Conservation (phyloP, 2,797 vertebrate genomes). For the Carduelis carduelis region DNA sequence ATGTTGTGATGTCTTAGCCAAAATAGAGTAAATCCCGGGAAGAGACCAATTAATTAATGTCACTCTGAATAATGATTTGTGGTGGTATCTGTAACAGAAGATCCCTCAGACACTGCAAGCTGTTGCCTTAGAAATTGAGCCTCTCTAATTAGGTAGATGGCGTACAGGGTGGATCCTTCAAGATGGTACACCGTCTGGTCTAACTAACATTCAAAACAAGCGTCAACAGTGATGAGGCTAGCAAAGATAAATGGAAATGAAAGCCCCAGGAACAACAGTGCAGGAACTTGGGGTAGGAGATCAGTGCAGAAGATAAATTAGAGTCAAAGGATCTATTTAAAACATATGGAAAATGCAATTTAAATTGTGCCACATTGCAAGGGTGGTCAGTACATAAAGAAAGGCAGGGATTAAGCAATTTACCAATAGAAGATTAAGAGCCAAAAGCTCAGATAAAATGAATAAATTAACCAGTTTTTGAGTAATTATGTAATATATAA, state of each 20-base stretch:
- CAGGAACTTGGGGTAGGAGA: background rate
- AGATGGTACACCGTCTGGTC: conserved; percentile 59
- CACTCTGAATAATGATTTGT: conserved; percentile 64
- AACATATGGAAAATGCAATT: background rate
- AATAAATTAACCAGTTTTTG: background rate
- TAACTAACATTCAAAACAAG: conserved; percentile 38
- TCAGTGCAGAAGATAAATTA: conserved; percentile 38
- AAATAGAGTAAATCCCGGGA: conserved; percentile 45
- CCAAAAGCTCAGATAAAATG: background rate
- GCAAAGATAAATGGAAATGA: conserved; percentile 52
- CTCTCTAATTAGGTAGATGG: conserved; percentile 63
- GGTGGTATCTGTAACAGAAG: conserved; percentile 49
- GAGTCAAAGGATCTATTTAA: background rate
- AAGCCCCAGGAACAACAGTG: background rate
- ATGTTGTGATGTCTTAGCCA: background rate
- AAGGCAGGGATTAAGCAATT: background rate
- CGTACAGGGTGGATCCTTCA: conserved; percentile 64
- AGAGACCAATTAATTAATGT: conserved; percentile 64
- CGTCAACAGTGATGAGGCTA: background rate
- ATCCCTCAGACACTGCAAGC: conserved; percentile 62
- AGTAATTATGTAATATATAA: background rate
- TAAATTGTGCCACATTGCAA: background rate
- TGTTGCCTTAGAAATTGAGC: conserved; percentile 52
- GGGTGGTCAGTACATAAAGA: background rate
- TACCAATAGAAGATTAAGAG: background rate